These are phyloP conservation scores for Eolophus roseicapilla DNA, from an alignment of 2,113 vertebrate species.

Conservation along the genomic window DNA sequence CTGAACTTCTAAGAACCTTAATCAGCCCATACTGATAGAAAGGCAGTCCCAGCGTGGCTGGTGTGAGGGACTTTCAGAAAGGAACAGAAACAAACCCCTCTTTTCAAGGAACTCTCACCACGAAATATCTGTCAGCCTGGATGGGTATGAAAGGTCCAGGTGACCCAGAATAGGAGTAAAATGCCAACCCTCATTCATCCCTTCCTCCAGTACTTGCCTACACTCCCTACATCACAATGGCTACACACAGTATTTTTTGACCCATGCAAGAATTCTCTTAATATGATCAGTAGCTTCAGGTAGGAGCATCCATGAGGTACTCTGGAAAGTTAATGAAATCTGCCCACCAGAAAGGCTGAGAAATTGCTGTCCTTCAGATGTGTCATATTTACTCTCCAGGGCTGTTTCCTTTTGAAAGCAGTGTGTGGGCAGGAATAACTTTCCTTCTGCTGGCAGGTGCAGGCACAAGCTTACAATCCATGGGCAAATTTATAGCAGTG, in stretches of 20 bases:
- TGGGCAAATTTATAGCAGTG: neutral
- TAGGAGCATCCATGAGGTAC: neutral
- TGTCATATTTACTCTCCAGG: slow-evolving; percentile 1
- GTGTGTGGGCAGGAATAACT: neutral
- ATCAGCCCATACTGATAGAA: neutral
- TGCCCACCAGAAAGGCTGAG: neutral
- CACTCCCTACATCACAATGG: neutral
- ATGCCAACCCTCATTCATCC: neutral
- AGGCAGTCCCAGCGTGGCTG: neutral
- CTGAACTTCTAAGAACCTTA: neutral
- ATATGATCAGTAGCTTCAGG: neutral
- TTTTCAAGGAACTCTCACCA: neutral
- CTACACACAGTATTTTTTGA: neutral
- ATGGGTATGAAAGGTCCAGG: neutral
- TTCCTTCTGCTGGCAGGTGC: neutral
- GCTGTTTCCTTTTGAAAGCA: neutral
- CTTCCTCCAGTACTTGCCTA: neutral
- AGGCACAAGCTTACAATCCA: neutral
- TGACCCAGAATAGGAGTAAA: neutral
- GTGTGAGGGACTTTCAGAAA: neutral
- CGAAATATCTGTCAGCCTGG: neutral
- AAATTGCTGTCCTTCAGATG: slow-evolving; percentile 23
- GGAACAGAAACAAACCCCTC: neutral
- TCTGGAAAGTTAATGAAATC: slow-evolving; percentile 20
- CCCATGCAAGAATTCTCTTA: neutral